These are phyloP conservation scores for Hydrotaea cyrtoneurina DNA, from an alignment of 2,888 invertebrate species.

Conservation along the genomic window DNA sequence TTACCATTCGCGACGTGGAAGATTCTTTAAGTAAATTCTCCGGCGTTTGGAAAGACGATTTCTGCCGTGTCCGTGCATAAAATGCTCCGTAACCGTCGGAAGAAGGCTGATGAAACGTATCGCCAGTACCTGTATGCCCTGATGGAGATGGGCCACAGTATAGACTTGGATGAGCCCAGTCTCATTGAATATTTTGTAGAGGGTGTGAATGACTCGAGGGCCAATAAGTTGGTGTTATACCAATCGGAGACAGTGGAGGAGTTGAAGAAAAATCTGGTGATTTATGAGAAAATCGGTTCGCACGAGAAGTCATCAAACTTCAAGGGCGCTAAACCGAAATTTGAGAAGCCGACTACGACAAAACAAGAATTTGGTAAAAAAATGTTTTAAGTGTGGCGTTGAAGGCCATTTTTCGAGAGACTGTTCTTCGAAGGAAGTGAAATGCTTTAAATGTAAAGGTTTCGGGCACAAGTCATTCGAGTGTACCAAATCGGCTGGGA, in stretches of 20 bases:
- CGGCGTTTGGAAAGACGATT: too few relatives aligned
- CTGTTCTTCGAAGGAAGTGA: background rate
- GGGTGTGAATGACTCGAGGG: too few relatives aligned
- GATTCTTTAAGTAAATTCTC: background rate
- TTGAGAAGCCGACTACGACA: background rate
- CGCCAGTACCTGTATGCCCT: too few relatives aligned
- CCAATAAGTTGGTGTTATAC: too few relatives aligned
- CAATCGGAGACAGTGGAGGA: conserved; percentile 12
- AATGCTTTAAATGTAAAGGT: conserved; percentile 24
- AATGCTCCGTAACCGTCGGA: too few relatives aligned
- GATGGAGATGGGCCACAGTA: too few relatives aligned
- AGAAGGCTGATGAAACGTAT: too few relatives aligned
- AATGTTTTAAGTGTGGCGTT: conserved; percentile 40
- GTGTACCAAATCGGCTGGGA: background rate
- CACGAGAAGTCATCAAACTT: background rate
- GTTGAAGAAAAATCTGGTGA: conserved; percentile 43
- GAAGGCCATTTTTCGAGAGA: conserved; percentile 16
- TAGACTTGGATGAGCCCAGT: too few relatives aligned
- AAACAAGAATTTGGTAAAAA: background rate
- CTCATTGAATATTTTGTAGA: too few relatives aligned
- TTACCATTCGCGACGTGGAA: background rate
- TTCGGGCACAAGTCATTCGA: conserved; percentile 17
- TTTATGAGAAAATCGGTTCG: conserved; percentile 46
- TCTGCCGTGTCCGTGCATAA: too few relatives aligned
- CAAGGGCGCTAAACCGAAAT: background rate